These are phyloP conservation scores for Parapristionchus giblindavisi DNA, from an alignment of 2,888 invertebrate species.

Conservation along the genomic window DNA sequence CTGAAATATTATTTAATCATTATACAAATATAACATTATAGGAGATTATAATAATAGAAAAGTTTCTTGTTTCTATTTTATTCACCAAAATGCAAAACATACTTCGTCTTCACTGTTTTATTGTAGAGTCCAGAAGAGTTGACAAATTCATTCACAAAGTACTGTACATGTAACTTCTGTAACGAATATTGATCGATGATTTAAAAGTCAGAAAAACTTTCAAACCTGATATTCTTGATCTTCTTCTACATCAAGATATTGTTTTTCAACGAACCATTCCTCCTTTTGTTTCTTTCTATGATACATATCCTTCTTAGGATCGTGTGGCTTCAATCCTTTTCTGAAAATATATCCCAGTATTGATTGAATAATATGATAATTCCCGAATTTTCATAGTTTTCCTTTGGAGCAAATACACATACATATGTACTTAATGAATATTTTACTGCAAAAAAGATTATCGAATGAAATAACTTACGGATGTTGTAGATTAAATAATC, in stretches of 20 bases:
- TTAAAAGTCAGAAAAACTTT: no score
- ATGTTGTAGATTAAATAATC: neutral
- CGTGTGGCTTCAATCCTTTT: slow-evolving; percentile 14
- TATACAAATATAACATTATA: no score
- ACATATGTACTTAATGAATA: no score
- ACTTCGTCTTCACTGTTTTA: neutral
- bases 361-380: no score
- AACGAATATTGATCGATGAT: no score
- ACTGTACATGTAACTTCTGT: slow-evolving; percentile 20
- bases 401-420: no score
- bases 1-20: no score
- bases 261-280: neutral
- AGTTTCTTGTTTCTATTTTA: no score
- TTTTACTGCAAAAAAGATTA: no score
- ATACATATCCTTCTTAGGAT: slow-evolving; percentile 7
- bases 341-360: neutral
- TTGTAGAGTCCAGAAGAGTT: neutral
- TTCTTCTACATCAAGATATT: no score
- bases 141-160: neutral
- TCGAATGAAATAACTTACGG: neutral
- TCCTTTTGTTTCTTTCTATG: slow-evolving; percentile 27
- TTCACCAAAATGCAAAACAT: no score
- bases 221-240: slow-evolving; percentile 11
- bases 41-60: no score
- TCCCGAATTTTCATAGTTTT: neutral